Conservation (phyloP, 2,888 invertebrate genomes). For the Idaea biselata region DNA sequence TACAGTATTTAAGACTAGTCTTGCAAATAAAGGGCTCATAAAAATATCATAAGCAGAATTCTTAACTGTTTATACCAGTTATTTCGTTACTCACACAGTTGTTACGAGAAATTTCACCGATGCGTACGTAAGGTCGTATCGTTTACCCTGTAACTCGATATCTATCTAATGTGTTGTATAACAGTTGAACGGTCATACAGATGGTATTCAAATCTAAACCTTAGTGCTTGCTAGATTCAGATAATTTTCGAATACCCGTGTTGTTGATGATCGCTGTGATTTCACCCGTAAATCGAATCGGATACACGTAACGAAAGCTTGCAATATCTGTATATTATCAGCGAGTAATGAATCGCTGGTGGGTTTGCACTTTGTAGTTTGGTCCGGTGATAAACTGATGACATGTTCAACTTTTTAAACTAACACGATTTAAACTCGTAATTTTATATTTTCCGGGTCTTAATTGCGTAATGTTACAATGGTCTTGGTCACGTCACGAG, state of each 20-base stretch:
- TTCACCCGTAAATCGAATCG: constrained; percentile 38
- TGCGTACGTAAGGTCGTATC: constrained; percentile 70
- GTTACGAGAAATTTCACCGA: constrained; percentile 55
- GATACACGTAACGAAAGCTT: constrained; percentile 54
- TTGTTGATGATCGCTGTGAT: constrained; percentile 32
- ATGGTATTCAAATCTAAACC: constrained; percentile 46
- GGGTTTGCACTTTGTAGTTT: neutral
- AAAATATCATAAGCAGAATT: neutral
- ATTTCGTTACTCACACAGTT: constrained; percentile 25
- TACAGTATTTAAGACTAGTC: no score
- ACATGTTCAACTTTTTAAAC: no score
- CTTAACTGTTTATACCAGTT: neutral
- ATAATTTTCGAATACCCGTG: constrained; percentile 28
- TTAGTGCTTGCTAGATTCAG: constrained; percentile 20
- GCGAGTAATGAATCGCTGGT: constrained; percentile 15
- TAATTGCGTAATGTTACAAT: no score
- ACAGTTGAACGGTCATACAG: constrained; percentile 50
- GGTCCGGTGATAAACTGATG: no score
- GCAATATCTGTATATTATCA: constrained; percentile 50
- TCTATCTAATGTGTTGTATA: constrained; percentile 64
- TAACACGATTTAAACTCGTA: no score
- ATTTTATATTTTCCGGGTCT: no score
- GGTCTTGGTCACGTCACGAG: no score
- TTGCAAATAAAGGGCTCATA: neutral
- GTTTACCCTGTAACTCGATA: constrained; percentile 68